Base-by-base conservation (phyloP, 2,113 vertebrate species). In the Gopherus evgoodei region DNA sequence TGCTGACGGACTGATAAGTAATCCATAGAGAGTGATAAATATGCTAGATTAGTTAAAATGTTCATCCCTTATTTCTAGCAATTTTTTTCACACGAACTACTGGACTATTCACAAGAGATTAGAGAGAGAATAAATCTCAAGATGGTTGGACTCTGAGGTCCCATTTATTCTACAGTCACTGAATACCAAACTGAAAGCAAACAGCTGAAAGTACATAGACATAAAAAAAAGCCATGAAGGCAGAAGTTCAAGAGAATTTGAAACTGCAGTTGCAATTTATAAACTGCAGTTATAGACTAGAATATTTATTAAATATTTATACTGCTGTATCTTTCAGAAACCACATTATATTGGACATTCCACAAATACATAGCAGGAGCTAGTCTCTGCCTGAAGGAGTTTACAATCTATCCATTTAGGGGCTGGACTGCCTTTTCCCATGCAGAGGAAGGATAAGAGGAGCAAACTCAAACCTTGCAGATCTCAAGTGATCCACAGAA, bases 1-100 rank as follows among this genome's bases (percentile, higher is more conserved):
- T 21, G 88, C 83, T 91, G 89, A 95, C 93, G 86, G 80, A 57
- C 75, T 78, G 78, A 94, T 91, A 96, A 96, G 75, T 31, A 86
- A 35, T 65, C n/a, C 50, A 35, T 21, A 78, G 83, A 65, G 84
- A 75, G 29, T 76, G 49, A 44, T 56, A 80, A 85, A 50, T 89
- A 42, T 89, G 52, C 3, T 93, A 85, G 54, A 83, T 16, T 81
- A 84, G 5, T 69, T n/a, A 90, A 25, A 87, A 56, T 25, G 76
- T 16, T 82, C 62, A 92, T 49, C 8, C 65, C n/a, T 79, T n/a
- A 3, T 93, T 50, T 83, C 3, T 27, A 50, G 93, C 86, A 59
- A 89, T 53, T 92, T 91, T 57, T 84, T 6, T 80, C 11, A 11
- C 29, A 24, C 8, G 88, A 56, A 94, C 57, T 87, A 90, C 0